Percentiles rank a stretch among this genome's conserved stretches.
Conservation (phyloP, 1,140 invertebrate genomes). For the Anoplophora glabripennis region DNA sequence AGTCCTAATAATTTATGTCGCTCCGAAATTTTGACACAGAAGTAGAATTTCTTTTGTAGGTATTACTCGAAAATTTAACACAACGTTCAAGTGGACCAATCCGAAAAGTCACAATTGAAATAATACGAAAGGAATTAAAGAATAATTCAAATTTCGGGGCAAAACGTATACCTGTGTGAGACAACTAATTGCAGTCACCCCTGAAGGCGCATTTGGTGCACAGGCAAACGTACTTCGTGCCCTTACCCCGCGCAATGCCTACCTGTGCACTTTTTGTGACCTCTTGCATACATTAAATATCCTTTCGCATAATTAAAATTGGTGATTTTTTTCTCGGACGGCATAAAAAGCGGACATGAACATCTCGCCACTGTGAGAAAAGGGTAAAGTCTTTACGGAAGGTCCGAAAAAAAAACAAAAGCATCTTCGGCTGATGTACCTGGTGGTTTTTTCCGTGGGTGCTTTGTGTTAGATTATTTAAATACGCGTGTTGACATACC, state of each 20-base stretch:
- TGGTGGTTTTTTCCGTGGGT: conserved; percentile 41
- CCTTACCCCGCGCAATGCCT: background rate
- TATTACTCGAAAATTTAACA: too few relatives aligned
- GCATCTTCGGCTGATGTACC: conserved; percentile 33
- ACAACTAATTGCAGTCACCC: too few relatives aligned
- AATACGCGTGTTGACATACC: conserved; percentile 43
- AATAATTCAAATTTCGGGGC: too few relatives aligned
- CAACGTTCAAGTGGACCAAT: too few relatives aligned
- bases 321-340: conserved; percentile 29
- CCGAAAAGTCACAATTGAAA: too few relatives aligned
- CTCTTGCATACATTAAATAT: conserved; percentile 7
- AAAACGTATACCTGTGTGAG: too few relatives aligned
- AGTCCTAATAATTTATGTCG: too few relatives aligned
- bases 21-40: too few relatives aligned
- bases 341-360: conserved; percentile 28
- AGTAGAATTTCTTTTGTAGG: too few relatives aligned
- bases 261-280: conserved; percentile 32
- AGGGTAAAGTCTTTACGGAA: conserved; percentile 29
- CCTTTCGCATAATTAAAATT: conserved; percentile 37
- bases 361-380: conserved; percentile 39
- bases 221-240: too few relatives aligned
- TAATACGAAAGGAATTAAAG: too few relatives aligned
- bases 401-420: conserved; percentile 34
- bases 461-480: conserved; percentile 36
- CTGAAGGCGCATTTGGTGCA: too few relatives aligned